A percentile compares a stretch with the other conserved stretches of the same genome.
These are phyloP conservation scores for Propithecus deckenii DNA, from an alignment of 2,797 vertebrate genomes.

Conservation along the genomic window DNA sequence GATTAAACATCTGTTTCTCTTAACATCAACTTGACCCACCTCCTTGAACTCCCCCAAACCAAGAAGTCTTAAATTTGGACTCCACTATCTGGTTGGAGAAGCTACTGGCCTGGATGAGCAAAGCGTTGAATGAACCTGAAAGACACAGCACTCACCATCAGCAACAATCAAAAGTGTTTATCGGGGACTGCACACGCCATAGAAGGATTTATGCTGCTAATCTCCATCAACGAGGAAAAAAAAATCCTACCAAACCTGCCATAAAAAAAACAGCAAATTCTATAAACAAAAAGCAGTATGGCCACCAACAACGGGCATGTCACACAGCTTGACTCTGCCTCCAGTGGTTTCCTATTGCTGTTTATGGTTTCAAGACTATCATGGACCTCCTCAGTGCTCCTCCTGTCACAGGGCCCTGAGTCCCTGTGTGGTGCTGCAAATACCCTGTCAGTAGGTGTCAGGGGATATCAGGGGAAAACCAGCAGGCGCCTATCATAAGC, in stretches of 20 bases:
- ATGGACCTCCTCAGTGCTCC: constrained; percentile 66
- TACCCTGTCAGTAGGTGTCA: constrained; percentile 80
- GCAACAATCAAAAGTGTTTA: constrained; percentile 37
- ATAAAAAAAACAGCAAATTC: constrained; percentile 72
- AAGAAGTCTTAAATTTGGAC: constrained; percentile 29
- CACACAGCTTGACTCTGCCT: constrained; percentile 70
- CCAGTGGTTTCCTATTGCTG: constrained; percentile 68
- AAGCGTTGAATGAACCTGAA: not conserved
- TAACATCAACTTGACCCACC: not conserved
- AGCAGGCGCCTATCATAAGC: constrained; percentile 80
- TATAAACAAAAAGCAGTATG: constrained; percentile 69
- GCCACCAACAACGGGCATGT: constrained; percentile 55
- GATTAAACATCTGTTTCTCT: constrained; percentile 35
- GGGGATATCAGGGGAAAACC: constrained; percentile 66
- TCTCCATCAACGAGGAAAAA: constrained; percentile 55
- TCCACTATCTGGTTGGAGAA: not conserved
- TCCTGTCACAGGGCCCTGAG: constrained; percentile 78
- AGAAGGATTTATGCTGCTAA: constrained; percentile 73
- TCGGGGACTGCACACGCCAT: not conserved
- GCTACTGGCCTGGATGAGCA: not conserved
- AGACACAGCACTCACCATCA: not conserved
- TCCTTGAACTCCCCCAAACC: not conserved
- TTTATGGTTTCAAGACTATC: constrained; percentile 72
- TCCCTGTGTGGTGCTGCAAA: constrained; percentile 75
- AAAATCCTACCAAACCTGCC: constrained; percentile 39